Conservation (phyloP, 2,888 invertebrate genomes). For the Trichogramma evanescens region DNA sequence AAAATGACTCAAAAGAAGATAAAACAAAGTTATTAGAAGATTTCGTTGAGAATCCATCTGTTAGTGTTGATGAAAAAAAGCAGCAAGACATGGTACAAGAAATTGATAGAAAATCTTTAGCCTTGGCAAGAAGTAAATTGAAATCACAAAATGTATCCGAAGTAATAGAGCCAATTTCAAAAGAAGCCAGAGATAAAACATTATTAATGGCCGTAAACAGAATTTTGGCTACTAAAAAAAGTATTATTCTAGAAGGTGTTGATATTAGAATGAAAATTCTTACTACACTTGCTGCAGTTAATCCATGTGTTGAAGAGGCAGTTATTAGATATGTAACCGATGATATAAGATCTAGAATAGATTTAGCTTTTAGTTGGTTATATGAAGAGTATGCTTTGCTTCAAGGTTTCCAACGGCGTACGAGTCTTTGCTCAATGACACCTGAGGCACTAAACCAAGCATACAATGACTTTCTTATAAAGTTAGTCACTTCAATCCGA, state of each 20-base stretch:
- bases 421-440: slow-evolving; percentile 50
- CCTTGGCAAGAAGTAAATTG: slow-evolving; percentile 48
- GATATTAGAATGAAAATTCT: slow-evolving; percentile 66
- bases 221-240: slow-evolving; percentile 71
- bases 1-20: slow-evolving; percentile 46
- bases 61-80: slow-evolving; percentile 41
- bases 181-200: slow-evolving; percentile 62
- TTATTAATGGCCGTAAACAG: slow-evolving; percentile 67
- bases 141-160: slow-evolving; percentile 75
- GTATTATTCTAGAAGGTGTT: slow-evolving; percentile 60
- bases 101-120: slow-evolving; percentile 40
- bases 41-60: slow-evolving; percentile 46
- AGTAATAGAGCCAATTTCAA: slow-evolving; percentile 72
- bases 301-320: slow-evolving; percentile 67
- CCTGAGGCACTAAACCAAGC: slow-evolving; percentile 67
- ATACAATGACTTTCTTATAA: slow-evolving; percentile 73
- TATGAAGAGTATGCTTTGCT: slow-evolving; percentile 90
- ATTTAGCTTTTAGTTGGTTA: slow-evolving; percentile 86
- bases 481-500: slow-evolving; percentile 61
- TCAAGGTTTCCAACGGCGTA: slow-evolving; percentile 62
- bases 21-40: slow-evolving; percentile 56
- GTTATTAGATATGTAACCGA: slow-evolving; percentile 74
- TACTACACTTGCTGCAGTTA: slow-evolving; percentile 77
- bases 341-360: slow-evolving; percentile 74
- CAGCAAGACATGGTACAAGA: slow-evolving; percentile 19